phyloP scores from a whole-genome alignment of 2,888 invertebrate genomes.

The Trachelus stipa region DNA sequence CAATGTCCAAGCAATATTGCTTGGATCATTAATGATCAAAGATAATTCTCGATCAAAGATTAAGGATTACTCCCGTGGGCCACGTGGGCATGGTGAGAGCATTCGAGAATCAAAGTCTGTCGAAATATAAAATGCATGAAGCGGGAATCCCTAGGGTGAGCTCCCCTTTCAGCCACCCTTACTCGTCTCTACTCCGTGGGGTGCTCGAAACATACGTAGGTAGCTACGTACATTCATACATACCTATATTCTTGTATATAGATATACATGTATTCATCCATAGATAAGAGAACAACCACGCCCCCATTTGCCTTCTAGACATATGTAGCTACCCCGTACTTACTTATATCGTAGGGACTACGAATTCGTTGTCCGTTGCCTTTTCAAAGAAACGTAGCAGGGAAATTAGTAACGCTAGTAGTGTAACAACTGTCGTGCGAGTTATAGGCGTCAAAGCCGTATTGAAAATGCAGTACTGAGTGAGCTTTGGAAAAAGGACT shows the following conservation, averaged over 20 bases:
- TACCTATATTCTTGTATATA: not conserved
- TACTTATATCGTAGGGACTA: not conserved
- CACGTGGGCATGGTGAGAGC: conserved; percentile 26
- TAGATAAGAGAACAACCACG: not conserved
- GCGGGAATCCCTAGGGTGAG: conserved; percentile 50
- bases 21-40: conserved; percentile 49
- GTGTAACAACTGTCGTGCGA: not conserved
- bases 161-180: conserved; percentile 16
- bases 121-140: conserved; percentile 66
- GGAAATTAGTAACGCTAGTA: not conserved
- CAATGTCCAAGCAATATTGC: conserved; percentile 38
- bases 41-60: conserved; percentile 64
- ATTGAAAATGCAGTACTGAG: not conserved
- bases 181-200: conserved; percentile 1
- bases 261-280: not conserved
- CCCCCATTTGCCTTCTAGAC: not conserved
- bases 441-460: not conserved
- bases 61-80: conserved; percentile 56
- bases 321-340: not conserved
- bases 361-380: not conserved
- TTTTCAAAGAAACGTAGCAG: not conserved
- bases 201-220: conserved; percentile 2
- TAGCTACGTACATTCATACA: not conserved
- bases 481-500: not conserved
- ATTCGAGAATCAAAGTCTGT: conserved; percentile 62